Percentiles rank a stretch among this genome's conserved stretches.
phyloP scores from a whole-genome alignment of 2,888 invertebrate genomes.

The Buathra laborator region DNA sequence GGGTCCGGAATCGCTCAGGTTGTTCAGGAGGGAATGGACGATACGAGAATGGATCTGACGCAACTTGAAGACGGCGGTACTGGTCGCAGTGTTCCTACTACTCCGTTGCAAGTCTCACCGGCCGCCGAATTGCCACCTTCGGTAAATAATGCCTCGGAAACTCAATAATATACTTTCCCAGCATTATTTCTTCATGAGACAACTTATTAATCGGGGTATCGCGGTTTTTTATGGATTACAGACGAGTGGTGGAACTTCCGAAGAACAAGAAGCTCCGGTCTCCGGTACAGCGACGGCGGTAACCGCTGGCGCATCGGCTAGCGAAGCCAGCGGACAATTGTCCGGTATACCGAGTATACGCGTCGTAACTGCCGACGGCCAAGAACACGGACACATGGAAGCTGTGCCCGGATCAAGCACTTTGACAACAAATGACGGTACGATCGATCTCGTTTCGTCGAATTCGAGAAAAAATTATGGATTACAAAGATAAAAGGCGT shows the following conservation, averaged over 20 bases:
- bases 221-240: slow-evolving; percentile 59
- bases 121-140: slow-evolving; percentile 81
- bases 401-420: slow-evolving; percentile 79
- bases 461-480: slow-evolving; percentile 15
- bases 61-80: slow-evolving; percentile 88
- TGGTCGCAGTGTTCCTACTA: slow-evolving; percentile 90
- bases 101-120: slow-evolving; percentile 89
- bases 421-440: slow-evolving; percentile 79
- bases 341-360: slow-evolving; percentile 77
- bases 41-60: slow-evolving; percentile 91
- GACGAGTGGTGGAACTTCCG: slow-evolving; percentile 79
- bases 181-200: background rate
- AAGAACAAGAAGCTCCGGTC: slow-evolving; percentile 79
- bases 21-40: slow-evolving; percentile 90
- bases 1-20: slow-evolving; percentile 85
- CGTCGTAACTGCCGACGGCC: slow-evolving; percentile 75
- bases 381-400: slow-evolving; percentile 78
- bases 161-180: no score
- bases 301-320: slow-evolving; percentile 74
- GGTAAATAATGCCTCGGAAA: slow-evolving; percentile 70
- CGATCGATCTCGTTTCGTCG: slow-evolving; percentile 39
- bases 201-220: slow-evolving; percentile 8
- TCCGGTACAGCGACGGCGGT: slow-evolving; percentile 77
- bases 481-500: background rate
- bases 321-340: slow-evolving; percentile 76